Conservation (phyloP, 2,113 vertebrate species). For the Neodontobutis hainanensis region DNA sequence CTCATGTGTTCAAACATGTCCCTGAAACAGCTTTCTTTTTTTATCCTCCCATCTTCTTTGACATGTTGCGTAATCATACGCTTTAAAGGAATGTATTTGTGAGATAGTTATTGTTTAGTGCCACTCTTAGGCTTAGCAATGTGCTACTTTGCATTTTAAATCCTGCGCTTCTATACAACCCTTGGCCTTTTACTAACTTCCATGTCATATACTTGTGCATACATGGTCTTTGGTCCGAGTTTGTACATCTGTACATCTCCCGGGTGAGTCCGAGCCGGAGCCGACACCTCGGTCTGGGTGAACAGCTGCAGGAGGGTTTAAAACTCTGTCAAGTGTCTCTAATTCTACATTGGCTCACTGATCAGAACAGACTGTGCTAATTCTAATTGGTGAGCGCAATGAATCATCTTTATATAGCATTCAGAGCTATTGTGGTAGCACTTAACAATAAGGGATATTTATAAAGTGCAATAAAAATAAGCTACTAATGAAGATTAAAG, state of each 20-base stretch:
- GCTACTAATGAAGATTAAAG: no score
- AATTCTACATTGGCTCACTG: slow-evolving; percentile 27
- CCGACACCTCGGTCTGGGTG: slow-evolving; percentile 47
- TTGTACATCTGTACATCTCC: slow-evolving; percentile 21
- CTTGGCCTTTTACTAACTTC: slow-evolving; percentile 30
- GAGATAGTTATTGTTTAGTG: neutral
- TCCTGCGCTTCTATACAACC: neutral
- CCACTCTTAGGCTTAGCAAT: neutral
- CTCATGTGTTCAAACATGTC: slow-evolving; percentile 60
- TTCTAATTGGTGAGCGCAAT: slow-evolving; percentile 8
- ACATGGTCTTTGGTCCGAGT: slow-evolving; percentile 8
- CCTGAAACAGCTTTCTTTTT: slow-evolving; percentile 21
- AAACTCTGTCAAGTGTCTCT: slow-evolving; percentile 46
- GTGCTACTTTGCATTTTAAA: neutral
- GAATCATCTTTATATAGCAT: neutral
- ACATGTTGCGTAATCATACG: slow-evolving; percentile 9
- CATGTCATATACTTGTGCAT: slow-evolving; percentile 13
- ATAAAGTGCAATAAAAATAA: no score
- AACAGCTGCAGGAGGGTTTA: slow-evolving; percentile 61
- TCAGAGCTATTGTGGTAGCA: slow-evolving; percentile 2
- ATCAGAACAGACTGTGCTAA: slow-evolving; percentile 22
- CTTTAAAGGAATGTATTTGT: neutral
- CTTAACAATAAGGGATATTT: no score
- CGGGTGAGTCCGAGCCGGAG: slow-evolving; percentile 27
- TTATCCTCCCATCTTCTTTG: slow-evolving; percentile 5